These are phyloP conservation scores for Coleophora flavipennella DNA, from an alignment of 2,888 invertebrate genomes.

Conservation along the genomic window DNA sequence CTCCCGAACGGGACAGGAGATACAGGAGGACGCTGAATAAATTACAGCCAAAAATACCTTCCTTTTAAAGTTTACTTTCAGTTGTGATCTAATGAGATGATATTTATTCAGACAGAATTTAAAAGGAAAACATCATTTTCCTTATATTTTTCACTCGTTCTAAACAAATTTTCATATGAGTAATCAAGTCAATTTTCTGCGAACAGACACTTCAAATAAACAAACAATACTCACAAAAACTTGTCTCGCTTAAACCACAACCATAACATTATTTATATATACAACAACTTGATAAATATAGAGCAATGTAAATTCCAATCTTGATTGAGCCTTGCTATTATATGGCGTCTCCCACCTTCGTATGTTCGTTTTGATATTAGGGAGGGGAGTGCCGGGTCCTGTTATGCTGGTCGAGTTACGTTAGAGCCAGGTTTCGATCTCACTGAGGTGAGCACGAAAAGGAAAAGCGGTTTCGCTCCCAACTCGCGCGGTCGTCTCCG, in stretches of 20 bases:
- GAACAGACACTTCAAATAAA: background rate
- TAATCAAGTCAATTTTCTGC: too few species aligned
- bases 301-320: background rate
- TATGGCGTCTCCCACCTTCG: too few species aligned
- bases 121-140: too few species aligned
- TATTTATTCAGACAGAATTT: too few species aligned
- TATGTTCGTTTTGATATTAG: background rate
- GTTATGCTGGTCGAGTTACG: slow-evolving; percentile 19
- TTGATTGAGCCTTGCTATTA: background rate
- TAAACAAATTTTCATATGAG: too few species aligned
- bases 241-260: background rate
- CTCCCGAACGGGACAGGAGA: too few species aligned
- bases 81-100: too few species aligned
- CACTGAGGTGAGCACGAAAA: slow-evolving; percentile 26
- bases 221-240: slow-evolving; percentile 3
- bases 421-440: slow-evolving; percentile 36
- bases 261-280: background rate
- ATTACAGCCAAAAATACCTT: too few species aligned
- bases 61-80: too few species aligned
- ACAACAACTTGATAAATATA: slow-evolving; percentile 8
- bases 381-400: slow-evolving; percentile 24
- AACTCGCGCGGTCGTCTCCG: slow-evolving; percentile 38
- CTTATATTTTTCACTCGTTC: too few species aligned
- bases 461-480: slow-evolving; percentile 34
- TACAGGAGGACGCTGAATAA: too few species aligned